A percentile compares a stretch with the other conserved stretches of the same genome.
Evolutionary conservation across 1,140 invertebrate genomes (phyloP).

Genomic region (Acromyrmex echinatior): DNA sequence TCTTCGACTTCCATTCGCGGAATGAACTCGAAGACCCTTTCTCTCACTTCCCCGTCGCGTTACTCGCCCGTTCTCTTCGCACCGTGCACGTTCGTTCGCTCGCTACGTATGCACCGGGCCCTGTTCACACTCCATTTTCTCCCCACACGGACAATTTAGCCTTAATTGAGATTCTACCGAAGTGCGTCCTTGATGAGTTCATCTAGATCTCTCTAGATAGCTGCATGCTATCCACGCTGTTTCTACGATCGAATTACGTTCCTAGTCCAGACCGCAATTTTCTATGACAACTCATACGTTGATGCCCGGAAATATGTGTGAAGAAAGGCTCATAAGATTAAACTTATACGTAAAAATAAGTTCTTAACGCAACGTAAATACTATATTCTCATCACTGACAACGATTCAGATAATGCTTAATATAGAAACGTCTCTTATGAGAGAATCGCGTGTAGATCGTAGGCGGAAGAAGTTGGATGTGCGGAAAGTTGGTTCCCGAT

Average conservation of each 20-base stretch:
- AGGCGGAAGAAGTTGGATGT: not conserved
- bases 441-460: constrained; percentile 7
- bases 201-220: constrained; percentile 51
- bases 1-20: constrained; percentile 74
- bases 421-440: not conserved
- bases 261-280: not conserved
- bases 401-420: not conserved
- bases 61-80: constrained; percentile 21
- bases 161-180: constrained; percentile 76
- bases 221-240: not conserved
- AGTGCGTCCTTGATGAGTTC: constrained; percentile 75
- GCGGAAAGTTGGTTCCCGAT: not conserved
- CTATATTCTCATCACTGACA: not conserved
- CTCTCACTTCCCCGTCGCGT: constrained; percentile 57
- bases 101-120: constrained; percentile 8
- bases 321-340: not conserved
- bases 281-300: not conserved
- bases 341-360: not conserved
- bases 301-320: not conserved
- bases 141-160: constrained; percentile 66
- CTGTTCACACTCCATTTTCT: constrained; percentile 73
- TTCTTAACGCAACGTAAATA: not conserved
- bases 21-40: constrained; percentile 68
- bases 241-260: constrained; percentile 19
- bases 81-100: constrained; percentile 10